Evolutionary conservation across 35 echinoderm and acorn worm genomes (phyloP).

Genomic region (Heliocidaris tuberculata): DNA sequence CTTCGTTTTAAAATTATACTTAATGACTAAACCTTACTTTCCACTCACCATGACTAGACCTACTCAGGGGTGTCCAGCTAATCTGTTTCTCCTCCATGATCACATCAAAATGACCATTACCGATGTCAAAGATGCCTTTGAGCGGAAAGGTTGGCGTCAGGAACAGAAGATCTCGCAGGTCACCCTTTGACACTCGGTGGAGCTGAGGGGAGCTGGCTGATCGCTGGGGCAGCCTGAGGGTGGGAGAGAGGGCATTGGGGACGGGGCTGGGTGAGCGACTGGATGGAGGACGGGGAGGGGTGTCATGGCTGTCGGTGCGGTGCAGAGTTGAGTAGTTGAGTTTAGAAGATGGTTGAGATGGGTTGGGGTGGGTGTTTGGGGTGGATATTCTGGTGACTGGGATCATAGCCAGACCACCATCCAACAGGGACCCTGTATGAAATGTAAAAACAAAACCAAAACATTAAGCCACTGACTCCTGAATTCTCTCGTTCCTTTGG

Average conservation of each 20-base stretch:
- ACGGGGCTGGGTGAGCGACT: background rate
- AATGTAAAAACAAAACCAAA: background rate
- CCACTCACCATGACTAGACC: constrained; percentile 35
- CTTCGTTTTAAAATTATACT: too few species aligned
- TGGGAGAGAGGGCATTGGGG: background rate
- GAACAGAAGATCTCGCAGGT: background rate
- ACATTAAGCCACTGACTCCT: too few species aligned
- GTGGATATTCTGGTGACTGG: background rate
- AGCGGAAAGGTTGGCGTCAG: constrained; percentile 46
- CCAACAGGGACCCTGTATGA: background rate
- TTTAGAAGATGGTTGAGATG: background rate
- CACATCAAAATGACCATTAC: constrained; percentile 60
- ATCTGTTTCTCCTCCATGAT: constrained; percentile 49
- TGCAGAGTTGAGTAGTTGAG: background rate
- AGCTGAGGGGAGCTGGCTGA: constrained; percentile 44
- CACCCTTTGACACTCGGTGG: constrained; percentile 8
- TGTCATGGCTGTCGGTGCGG: background rate
- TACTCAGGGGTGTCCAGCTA: constrained; percentile 49
- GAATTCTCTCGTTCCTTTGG: too few species aligned
- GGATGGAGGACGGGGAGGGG: background rate
- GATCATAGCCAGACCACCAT: constrained; percentile 1
- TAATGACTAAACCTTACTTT: too few species aligned
- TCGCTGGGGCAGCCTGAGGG: background rate
- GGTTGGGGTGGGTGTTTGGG: background rate
- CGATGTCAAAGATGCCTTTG: constrained; percentile 71